Evolutionary conservation across 64 coral and sea anemone genomes (phyloP), one percentile per base, ranked within the genome.

Genomic region (Hydrozoanthus tunicans): DNA sequence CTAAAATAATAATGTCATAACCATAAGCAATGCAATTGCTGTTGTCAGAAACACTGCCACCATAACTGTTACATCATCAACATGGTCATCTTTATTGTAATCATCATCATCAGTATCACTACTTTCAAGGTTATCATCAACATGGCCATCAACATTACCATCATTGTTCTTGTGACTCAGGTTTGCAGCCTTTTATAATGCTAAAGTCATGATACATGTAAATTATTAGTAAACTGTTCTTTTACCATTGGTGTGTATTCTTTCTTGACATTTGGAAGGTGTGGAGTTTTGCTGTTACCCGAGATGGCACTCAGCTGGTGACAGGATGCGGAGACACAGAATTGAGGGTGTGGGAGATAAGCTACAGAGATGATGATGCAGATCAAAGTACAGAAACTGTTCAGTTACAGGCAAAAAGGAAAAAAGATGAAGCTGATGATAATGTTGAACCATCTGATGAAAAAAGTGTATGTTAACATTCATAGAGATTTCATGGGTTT

Each of bases 251-350:
- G 13, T 64, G 7, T 4, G 56, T 56, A 57, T 51, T 83, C 43
- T 43, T 64, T 70, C 5, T 65, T 64, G 7, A 43, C 4, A 11
- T 17, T 91, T 64, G 70, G 3, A 77, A 98, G 96, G 96, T 98
- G 9, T 98, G 96, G 96, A 90, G 90, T 64, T 98, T 98, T 58
- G 58, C 90, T 12, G 71, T 98, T 5, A 64, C 85, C 27, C 79
- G 79, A 65, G 81, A 98, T 90, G 96, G 93, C 79, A 94, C 78
- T 80, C 75, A 92, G 59, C 90, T 98, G 9, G 76, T 98, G 7
- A 98, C 96, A 56, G 96, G 96, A n/a, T 98, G 96, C 92, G 77
- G 91, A n/a, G 96, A 98, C 79, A 98, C 92, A 90, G 96, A 95
- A 64, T 57, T 98, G 12, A 89, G 96, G 89, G 90, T 98, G 9